These are phyloP conservation scores for Diarsia brunnea DNA, from an alignment of 2,888 invertebrate species.

Conservation along the genomic window DNA sequence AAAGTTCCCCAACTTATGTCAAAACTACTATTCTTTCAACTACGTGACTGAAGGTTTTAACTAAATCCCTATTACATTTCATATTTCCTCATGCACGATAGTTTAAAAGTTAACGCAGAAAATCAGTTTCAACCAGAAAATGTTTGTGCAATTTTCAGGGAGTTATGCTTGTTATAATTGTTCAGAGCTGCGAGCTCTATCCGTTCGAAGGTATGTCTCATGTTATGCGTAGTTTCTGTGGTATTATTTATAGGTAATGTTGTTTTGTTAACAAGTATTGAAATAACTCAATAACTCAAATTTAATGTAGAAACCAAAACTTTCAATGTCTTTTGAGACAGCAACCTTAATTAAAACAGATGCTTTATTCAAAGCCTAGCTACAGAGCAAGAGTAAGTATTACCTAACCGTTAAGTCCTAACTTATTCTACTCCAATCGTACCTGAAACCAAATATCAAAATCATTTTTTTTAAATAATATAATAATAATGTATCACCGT, in stretches of 20 bases:
- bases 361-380: too few relatives aligned
- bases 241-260: not conserved
- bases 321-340: too few relatives aligned
- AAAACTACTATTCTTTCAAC: not conserved
- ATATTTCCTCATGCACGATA: not conserved
- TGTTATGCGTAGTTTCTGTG: not conserved
- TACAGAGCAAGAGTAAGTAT: too few relatives aligned
- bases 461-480: too few relatives aligned
- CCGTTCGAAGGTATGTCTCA: not conserved
- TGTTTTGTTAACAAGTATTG: too few relatives aligned
- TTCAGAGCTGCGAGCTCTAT: not conserved
- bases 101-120: conserved; percentile 10
- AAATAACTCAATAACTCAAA: too few relatives aligned
- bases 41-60: not conserved
- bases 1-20: too few relatives aligned
- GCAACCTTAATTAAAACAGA: too few relatives aligned
- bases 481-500: too few relatives aligned
- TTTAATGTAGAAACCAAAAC: not conserved
- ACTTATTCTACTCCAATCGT: too few relatives aligned
- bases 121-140: conserved; percentile 7
- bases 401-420: too few relatives aligned
- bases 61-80: conserved; percentile 2
- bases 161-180: conserved; percentile 31
- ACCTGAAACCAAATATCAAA: too few relatives aligned
- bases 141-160: conserved; percentile 2